Percentiles rank a stretch among this genome's conserved stretches.
Evolutionary conservation across 2,797 vertebrate species (phyloP).

Genomic region (Phaenicophaeus curvirostris): DNA sequence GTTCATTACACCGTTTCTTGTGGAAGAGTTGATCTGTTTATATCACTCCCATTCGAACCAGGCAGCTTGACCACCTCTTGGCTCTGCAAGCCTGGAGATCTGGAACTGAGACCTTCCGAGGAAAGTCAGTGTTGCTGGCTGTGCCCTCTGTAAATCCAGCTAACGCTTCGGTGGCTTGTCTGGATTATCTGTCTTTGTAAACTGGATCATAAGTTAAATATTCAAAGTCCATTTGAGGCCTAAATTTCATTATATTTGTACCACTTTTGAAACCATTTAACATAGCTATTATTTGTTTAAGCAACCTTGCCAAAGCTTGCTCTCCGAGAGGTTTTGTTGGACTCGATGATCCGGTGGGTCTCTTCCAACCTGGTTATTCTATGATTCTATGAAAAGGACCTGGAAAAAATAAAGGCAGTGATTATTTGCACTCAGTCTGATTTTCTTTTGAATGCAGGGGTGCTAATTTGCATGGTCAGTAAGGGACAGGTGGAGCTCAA

Average conservation of each 20-base stretch:
- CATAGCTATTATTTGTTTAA: not conserved
- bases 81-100: not conserved
- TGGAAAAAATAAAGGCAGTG: not conserved
- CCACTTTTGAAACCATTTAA: not conserved
- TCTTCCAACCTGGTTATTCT: too few relatives aligned
- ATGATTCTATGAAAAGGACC: too few relatives aligned
- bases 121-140: not conserved
- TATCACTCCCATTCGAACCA: accelerated
- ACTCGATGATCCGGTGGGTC: too few relatives aligned
- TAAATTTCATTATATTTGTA: not conserved
- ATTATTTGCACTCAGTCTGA: not conserved
- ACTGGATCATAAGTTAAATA: not conserved
- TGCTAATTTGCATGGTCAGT: not conserved
- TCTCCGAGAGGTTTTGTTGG: not conserved
- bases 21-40: not conserved
- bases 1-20: not conserved
- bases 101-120: not conserved
- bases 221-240: not conserved
- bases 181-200: not conserved
- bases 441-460: not conserved
- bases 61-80: not conserved
- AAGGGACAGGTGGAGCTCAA: not conserved
- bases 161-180: not conserved
- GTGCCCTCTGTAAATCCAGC: not conserved
- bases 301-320: not conserved